Conservation (phyloP, 2,797 vertebrate genomes). For the Arrhamphus sclerolepis region DNA sequence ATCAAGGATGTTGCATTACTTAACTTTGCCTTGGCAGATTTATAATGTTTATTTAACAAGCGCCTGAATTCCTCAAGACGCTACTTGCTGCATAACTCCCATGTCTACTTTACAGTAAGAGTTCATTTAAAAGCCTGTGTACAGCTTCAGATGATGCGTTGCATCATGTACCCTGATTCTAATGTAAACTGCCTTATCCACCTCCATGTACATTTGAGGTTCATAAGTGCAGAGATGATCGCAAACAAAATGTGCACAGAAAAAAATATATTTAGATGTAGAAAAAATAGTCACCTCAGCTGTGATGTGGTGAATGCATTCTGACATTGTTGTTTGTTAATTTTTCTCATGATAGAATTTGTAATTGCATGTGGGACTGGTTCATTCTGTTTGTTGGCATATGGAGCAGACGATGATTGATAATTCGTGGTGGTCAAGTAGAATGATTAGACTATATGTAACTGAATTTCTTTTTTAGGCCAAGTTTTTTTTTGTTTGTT, state of each 20-base stretch:
- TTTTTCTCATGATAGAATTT: neutral
- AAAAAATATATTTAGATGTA: neutral
- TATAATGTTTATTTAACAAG: neutral
- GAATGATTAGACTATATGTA: conserved; percentile 52
- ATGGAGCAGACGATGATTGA: conserved; percentile 33
- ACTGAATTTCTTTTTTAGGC: conserved; percentile 58
- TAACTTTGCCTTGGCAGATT: conserved; percentile 1
- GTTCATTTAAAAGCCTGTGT: conserved; percentile 52
- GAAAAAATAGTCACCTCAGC: conserved; percentile 1
- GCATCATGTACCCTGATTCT: conserved; percentile 62
- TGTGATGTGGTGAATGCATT: conserved; percentile 11
- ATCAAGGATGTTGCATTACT: too few species aligned
- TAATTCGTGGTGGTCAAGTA: conserved; percentile 51
- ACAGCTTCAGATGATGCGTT: conserved; percentile 59
- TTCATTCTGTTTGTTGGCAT: conserved; percentile 24
- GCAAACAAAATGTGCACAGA: neutral
- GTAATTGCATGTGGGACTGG: conserved; percentile 25
- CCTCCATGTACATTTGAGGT: conserved; percentile 48
- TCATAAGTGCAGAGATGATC: conserved; percentile 26
- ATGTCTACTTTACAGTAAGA: conserved; percentile 26
- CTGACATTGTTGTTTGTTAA: neutral
- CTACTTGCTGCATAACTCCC: conserved; percentile 11
- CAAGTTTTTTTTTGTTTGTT: conserved; percentile 25
- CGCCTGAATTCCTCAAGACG: conserved; percentile 10
- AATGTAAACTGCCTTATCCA: conserved; percentile 50